Evolutionary conservation across 1,140 invertebrate species (phyloP), one percentile per base, ranked within the genome.

Genomic region (Neotoxoptera formosana): DNA sequence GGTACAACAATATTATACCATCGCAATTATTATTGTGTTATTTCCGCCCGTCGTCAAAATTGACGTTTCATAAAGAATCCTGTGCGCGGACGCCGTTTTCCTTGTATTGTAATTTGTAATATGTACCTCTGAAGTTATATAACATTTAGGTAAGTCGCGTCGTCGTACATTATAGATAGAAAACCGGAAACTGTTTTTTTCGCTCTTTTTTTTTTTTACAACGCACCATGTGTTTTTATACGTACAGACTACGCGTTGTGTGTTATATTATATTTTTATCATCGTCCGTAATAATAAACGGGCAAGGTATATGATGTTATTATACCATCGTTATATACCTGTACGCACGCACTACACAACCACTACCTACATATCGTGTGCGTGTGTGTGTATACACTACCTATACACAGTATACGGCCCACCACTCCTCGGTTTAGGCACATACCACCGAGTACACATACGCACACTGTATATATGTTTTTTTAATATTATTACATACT

Each of bases 261-360:
- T 47, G 48, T 30, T 30, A 87, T 87, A 87, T 87, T 76, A 76
- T n/a, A 76, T 76, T 76, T 87, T 87, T 87, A 47, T 47, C 84
- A 41, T 84, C 83, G 36, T 84, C 30, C 41, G 14, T 25, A 41
- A 84, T 41, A 84, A 84, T 84, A 84, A 84, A 84, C 83, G 25
- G 21, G 21, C 41, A 84, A 84, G 34, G 36, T 84, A 84, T 83
- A 84, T 45, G 25, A 36, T 25, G 41, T 41, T 84, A 84, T 84
- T 84, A n/a, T n/a, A 84, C 83, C 25, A 11, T 41, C 41, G 23
- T n/a, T n/a, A n/a, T n/a, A n/a, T 41, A 36, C 60, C 60, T 76
- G 14, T 76, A 76, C n/a, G 17, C 60, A 76, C n/a, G 17, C 60
- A 76, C 60, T 76, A 76, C 21, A 53, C 11, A 25, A 41, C 83